Conservation (phyloP, 2,113 vertebrate genomes). For the Ictalurus furcatus region DNA sequence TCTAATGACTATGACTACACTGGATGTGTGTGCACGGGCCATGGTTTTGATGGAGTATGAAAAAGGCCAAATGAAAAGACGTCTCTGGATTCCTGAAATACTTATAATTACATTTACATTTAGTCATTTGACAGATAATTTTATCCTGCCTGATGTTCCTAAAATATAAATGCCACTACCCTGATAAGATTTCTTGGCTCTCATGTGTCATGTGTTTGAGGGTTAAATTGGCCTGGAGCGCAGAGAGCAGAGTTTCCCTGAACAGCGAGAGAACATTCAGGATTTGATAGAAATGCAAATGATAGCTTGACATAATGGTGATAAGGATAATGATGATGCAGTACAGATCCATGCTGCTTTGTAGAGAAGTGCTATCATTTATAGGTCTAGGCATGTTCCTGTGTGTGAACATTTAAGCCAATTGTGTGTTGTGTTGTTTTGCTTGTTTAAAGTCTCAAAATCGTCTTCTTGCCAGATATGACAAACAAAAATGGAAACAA, state of each 20-base stretch:
- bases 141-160: background rate
- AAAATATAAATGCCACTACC: background rate
- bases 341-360: background rate
- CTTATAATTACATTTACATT: conserved; percentile 9
- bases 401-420: background rate
- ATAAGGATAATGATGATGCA: background rate
- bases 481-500: background rate
- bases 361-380: background rate
- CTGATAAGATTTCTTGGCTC: background rate
- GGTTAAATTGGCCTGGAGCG: background rate
- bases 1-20: background rate
- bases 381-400: background rate
- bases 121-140: background rate
- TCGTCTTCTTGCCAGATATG: background rate
- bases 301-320: background rate
- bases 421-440: background rate
- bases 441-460: background rate
- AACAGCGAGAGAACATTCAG: background rate
- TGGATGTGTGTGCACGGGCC: background rate
- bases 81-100: background rate
- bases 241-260: background rate
- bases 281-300: background rate
- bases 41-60: background rate
- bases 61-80: background rate
- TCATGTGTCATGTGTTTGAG: background rate